Conservation (phyloP, 1,140 invertebrate species). For the Aphelinus atriplicis region DNA sequence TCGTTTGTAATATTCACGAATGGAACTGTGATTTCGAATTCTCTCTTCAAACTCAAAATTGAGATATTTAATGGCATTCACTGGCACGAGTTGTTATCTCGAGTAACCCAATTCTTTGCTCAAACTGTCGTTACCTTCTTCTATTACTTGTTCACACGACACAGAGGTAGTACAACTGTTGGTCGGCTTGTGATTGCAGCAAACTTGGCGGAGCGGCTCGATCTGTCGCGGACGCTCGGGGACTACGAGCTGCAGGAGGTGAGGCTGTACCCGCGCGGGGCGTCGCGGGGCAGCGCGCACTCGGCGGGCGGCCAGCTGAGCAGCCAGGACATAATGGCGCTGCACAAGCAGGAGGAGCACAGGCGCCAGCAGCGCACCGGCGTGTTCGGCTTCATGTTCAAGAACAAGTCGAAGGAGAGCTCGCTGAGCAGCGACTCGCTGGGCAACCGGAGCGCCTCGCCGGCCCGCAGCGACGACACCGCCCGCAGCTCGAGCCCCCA, state of each 20-base stretch:
- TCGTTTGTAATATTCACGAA: too few relatives aligned
- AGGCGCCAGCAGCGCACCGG: constrained; percentile 62
- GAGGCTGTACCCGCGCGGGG: constrained; percentile 69
- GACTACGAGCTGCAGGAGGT: constrained; percentile 77
- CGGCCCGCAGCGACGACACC: constrained; percentile 64
- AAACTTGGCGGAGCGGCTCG: constrained; percentile 71
- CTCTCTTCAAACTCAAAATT: too few relatives aligned
- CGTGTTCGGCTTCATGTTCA: constrained; percentile 68
- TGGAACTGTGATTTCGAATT: too few relatives aligned
- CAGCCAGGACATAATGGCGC: constrained; percentile 72
- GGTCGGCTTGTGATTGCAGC: constrained; percentile 55
- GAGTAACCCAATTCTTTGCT: too few relatives aligned
- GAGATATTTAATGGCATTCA: too few relatives aligned
- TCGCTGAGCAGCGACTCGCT: constrained; percentile 67
- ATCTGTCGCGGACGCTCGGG: constrained; percentile 68
- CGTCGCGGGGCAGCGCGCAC: constrained; percentile 33
- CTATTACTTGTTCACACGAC: neutral
- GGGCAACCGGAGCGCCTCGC: constrained; percentile 65
- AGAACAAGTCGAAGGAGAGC: constrained; percentile 62
- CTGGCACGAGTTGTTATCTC: too few relatives aligned
- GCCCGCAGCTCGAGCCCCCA: constrained; percentile 56
- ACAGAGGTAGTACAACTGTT: neutral
- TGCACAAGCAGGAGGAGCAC: constrained; percentile 70
- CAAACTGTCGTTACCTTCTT: neutral
- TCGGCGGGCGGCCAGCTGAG: constrained; percentile 68